These are phyloP conservation scores for Puntigrus tetrazona DNA, from an alignment of 2,113 vertebrate species.

Conservation along the genomic window DNA sequence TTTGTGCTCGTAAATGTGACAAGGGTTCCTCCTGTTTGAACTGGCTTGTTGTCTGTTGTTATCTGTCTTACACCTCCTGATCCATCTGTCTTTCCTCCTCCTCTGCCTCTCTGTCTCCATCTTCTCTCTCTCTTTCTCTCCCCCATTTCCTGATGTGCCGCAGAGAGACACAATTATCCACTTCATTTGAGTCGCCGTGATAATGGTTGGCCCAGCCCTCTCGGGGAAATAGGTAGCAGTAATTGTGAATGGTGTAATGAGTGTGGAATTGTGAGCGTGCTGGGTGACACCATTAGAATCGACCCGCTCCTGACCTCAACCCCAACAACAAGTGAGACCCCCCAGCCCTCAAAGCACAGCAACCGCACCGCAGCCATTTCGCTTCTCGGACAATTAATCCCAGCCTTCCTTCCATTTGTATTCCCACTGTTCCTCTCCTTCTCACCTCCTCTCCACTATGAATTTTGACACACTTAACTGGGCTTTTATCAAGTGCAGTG, in stretches of 20 bases:
- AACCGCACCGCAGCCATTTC: conserved; percentile 69
- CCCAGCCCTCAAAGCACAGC: conserved; percentile 48
- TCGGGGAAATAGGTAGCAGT: conserved; percentile 73
- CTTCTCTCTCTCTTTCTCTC: conserved; percentile 55
- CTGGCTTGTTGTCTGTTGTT: conserved; percentile 40
- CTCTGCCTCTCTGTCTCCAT: conserved; percentile 47
- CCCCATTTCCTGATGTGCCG: conserved; percentile 73
- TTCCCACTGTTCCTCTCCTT: conserved; percentile 33
- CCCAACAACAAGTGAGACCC: conserved; percentile 64
- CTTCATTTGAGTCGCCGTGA: conserved; percentile 80
- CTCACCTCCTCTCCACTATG: conserved; percentile 13
- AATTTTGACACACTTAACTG: conserved; percentile 28
- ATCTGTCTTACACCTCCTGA: conserved; percentile 41
- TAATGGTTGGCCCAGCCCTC: conserved; percentile 77
- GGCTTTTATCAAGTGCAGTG: conserved; percentile 23
- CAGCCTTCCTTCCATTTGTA: conserved; percentile 56
- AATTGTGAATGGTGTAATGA: conserved; percentile 81
- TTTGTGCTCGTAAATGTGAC: conserved; percentile 22
- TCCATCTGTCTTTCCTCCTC: conserved; percentile 50
- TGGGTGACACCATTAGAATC: conserved; percentile 71
- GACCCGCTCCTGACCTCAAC: conserved; percentile 68
- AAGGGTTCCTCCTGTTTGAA: conserved; percentile 18
- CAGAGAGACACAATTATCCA: conserved; percentile 81
- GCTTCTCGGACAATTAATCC: conserved; percentile 72
- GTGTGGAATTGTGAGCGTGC: conserved; percentile 73